Percentiles rank a stretch among this genome's conserved stretches.
These are phyloP conservation scores for Drosophila parvula DNA, from an alignment of 1,140 invertebrate species.

Conservation along the genomic window DNA sequence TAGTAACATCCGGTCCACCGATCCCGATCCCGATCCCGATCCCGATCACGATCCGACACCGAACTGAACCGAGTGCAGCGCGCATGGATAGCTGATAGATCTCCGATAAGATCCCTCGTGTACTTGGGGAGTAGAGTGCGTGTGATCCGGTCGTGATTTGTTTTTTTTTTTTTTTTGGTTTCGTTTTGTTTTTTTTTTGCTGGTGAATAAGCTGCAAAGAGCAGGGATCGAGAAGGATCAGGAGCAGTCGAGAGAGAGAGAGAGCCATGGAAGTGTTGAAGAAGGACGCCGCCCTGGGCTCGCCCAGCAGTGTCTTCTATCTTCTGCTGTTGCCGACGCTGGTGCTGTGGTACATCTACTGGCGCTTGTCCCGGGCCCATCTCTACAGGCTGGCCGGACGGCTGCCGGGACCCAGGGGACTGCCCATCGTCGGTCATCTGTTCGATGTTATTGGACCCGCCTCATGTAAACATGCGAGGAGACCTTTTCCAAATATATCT, in stretches of 20 bases:
- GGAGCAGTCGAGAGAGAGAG: neutral
- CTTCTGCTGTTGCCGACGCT: constrained; percentile 88
- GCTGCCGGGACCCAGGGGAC: constrained; percentile 88
- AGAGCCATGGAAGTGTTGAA: constrained; percentile 70
- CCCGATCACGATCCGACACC: constrained; percentile 12
- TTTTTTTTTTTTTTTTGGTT: constrained; percentile 8
- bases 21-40: constrained; percentile 16
- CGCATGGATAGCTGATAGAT: constrained; percentile 29
- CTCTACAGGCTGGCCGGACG: constrained; percentile 89
- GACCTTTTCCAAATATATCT: neutral
- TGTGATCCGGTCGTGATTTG: constrained; percentile 13
- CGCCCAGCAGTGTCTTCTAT: constrained; percentile 87
- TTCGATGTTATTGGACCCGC: constrained; percentile 89
- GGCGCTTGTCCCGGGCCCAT: constrained; percentile 88
- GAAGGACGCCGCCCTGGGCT: constrained; percentile 81
- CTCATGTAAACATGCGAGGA: constrained; percentile 64
- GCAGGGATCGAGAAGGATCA: constrained; percentile 11
- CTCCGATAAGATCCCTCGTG: constrained; percentile 10
- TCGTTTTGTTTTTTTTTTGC: constrained; percentile 27
- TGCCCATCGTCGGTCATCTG: constrained; percentile 89
- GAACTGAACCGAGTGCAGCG: constrained; percentile 12
- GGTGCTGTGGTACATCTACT: constrained; percentile 89
- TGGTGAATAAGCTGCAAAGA: constrained; percentile 22
- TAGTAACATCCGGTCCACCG: constrained; percentile 60
- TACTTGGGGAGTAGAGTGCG: constrained; percentile 21